Conservation (phyloP, 2,113 vertebrate genomes). For the Pongo abelii region DNA sequence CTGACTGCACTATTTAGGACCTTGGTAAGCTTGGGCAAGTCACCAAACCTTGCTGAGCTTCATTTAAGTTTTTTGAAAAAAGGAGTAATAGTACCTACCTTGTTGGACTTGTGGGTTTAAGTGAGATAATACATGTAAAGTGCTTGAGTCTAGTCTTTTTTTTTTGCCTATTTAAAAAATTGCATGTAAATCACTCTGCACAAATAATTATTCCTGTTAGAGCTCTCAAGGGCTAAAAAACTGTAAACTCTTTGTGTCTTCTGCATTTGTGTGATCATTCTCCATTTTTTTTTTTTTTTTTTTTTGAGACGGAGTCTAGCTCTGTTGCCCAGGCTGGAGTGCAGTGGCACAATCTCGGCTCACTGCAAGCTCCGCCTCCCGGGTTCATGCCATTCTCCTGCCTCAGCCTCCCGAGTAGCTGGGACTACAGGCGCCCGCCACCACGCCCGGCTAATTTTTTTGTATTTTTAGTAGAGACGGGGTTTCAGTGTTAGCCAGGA, state of each 20-base stretch:
- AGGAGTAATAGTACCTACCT: neutral
- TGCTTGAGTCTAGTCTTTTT: neutral
- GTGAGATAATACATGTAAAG: constrained; percentile 4
- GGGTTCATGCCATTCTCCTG: no score
- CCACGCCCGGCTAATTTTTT: no score
- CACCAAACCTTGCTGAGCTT: neutral
- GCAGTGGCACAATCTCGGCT: no score
- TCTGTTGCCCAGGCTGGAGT: no score
- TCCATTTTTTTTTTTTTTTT: no score
- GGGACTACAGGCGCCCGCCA: no score
- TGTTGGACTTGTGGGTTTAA: neutral
- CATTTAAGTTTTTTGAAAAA: neutral
- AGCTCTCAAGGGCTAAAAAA: neutral
- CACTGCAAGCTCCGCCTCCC: no score
- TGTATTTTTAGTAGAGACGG: no score
- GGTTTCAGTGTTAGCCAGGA: no score
- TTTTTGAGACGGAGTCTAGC: no score
- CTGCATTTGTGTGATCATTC: neutral
- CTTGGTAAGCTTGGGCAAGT: neutral
- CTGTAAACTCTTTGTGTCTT: neutral
- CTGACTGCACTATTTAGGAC: neutral
- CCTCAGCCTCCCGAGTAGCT: no score
- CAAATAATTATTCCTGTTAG: constrained; percentile 21
- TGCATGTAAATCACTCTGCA: constrained; percentile 11
- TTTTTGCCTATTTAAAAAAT: neutral